Percentiles rank a stretch among this genome's conserved stretches.
These are phyloP conservation scores for Regulus satrapa DNA, from an alignment of 2,113 vertebrate species.

Conservation along the genomic window DNA sequence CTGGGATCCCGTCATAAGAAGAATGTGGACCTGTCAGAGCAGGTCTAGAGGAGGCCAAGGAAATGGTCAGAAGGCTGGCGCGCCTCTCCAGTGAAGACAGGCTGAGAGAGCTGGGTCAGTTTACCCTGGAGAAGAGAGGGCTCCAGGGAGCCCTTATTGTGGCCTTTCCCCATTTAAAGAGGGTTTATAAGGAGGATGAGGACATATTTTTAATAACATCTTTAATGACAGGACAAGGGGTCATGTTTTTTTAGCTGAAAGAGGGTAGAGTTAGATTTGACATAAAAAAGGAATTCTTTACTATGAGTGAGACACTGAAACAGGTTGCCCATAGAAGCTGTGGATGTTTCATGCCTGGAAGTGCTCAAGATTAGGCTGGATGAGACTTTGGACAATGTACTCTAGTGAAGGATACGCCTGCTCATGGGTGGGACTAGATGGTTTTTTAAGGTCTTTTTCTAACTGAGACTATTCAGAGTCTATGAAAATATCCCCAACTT, in stretches of 20 bases:
- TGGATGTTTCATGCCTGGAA: neutral
- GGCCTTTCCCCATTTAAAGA: neutral
- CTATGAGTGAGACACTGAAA: neutral
- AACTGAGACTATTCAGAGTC: neutral
- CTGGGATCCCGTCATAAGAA: neutral
- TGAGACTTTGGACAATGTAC: neutral
- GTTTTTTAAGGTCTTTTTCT: neutral
- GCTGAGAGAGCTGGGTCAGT: neutral
- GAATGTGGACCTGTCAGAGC: fast-evolving
- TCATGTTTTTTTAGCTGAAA: neutral
- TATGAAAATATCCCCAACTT: fast-evolving
- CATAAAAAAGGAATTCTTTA: neutral
- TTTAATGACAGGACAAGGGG: fast-evolving
- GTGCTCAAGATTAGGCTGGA: neutral
- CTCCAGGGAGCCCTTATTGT: fast-evolving
- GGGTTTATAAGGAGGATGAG: neutral
- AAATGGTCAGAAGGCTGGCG: neutral
- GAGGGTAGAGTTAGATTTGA: neutral
- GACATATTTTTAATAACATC: neutral
- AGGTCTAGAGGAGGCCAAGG: fast-evolving
- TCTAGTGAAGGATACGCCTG: neutral
- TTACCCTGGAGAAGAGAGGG: neutral
- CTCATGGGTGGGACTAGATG: fast-evolving
- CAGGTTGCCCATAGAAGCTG: neutral
- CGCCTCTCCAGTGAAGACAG: fast-evolving